Evolutionary conservation across 35 echinoderm and acorn worm species (phyloP), one percentile per base, ranked within the genome.

Genomic region (Chiridota heheva): DNA sequence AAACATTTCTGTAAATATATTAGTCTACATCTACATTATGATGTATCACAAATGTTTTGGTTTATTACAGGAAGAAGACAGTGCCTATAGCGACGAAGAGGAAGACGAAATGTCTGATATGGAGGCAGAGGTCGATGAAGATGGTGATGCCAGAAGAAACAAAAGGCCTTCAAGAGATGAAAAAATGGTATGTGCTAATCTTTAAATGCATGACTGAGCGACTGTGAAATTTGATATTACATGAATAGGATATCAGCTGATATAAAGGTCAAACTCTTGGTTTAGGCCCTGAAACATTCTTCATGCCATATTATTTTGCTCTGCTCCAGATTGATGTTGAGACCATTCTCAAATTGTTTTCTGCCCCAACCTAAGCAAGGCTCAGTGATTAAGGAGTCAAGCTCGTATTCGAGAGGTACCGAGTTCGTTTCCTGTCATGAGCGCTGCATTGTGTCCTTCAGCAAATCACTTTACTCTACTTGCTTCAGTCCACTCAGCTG

Each of bases 91-190:
- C 39, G 71, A 53, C 10, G 35, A 43, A 28, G 71, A 75, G 2
- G 71, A 53, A 5, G 71, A 53, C 56, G 71, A 28, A 2, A 71
- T 6, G 37, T 24, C 29, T 29, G 69, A 72, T 40, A 44, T 7
- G 1, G n/a, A 49, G 3, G 22, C 1, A 27, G 87, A 82, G 28
- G 67, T 44, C 45, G 86, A 74, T 7, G 79, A 90, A 30, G 80
- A 72, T 18, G 30, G 53, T 65, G 80, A 67, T 33, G 67, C 15
- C 30, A 36, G 34, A 63, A 47, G n/a, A 40, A 32, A 34, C 1
- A 82, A 75, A 38, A 90, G 69, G 42, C 3, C 29, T 25, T 53
- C 40, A 5, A 24, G 42, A 29, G 59, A 73, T 26, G 53, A 73
- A 68, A 20, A 53, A 25, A 90, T 83, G 45, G 39, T 90, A 16